Percentiles rank a stretch among this genome's conserved stretches.
Evolutionary conservation across 2,797 vertebrate species (phyloP).

Genomic region (Nasua narica): DNA sequence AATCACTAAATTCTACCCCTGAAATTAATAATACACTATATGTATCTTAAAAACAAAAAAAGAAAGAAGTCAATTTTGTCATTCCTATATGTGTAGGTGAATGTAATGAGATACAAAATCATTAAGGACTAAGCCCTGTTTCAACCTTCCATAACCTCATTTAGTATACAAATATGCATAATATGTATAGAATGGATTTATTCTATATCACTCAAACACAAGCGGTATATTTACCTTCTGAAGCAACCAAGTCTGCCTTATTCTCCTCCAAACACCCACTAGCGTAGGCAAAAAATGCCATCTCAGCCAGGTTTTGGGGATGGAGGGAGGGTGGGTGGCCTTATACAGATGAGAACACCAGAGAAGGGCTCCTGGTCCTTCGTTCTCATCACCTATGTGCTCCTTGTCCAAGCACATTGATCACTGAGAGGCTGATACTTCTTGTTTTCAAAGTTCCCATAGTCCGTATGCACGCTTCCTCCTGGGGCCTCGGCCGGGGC

Average conservation of each 20-base stretch:
- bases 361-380: neutral
- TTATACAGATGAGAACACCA: neutral
- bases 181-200: too few relatives aligned
- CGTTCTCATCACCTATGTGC: neutral
- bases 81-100: neutral
- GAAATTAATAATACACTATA: neutral
- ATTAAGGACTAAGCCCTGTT: neutral
- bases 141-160: neutral
- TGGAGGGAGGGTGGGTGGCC: accelerated
- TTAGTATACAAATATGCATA: neutral
- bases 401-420: neutral
- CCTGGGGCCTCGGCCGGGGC: neutral
- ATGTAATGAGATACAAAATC: neutral
- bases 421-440: neutral
- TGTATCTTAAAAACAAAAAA: neutral
- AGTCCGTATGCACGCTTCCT: neutral
- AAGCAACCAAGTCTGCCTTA: neutral
- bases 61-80: neutral
- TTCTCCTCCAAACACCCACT: neutral
- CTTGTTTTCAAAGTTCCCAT: neutral
- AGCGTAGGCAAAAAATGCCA: neutral
- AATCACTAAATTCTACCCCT: neutral
- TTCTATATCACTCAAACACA: neutral
- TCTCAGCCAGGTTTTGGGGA: neutral
- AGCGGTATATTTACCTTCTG: neutral